Evolutionary conservation across 2,888 invertebrate genomes (phyloP), one percentile per base, ranked within the genome.

Genomic region (Caenorhabditis virilis): DNA sequence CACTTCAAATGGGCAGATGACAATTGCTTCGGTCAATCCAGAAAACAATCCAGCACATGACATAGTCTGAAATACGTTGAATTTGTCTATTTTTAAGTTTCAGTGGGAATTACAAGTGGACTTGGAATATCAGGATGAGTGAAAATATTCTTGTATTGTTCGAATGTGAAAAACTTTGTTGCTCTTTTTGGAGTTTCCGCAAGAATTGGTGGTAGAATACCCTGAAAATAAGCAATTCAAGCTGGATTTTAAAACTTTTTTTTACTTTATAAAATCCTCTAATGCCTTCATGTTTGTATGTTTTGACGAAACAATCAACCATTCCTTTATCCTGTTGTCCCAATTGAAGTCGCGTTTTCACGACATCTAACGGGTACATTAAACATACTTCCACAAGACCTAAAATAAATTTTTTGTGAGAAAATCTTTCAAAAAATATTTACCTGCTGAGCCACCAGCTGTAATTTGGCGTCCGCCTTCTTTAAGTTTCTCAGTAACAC

Each of bases 181-280:
- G 94, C 94, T 81, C 94, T 85, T 85, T 95, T 95, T 1, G 95
- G 95, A 1, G 94, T 95, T 86, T 95, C 95, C 9, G 92, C 93
- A 64, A 94, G 84, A 76, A 95, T 90, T 7, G 95, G 95, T 5
- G 94, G 95, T 71, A 94, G 77, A 72, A 95, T 91, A 64, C 95
- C 95, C 87, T 94, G 93, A 46, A 64, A 48, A 18, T 2, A 5
- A 3, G 13, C 13, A 18, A 25, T 48, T 13, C 13, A 20, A 47
- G 47, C 7, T 43, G 15, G 6, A 22, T 25, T 45, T n/a, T 7
- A 5, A 45, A 25, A 20, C 16, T 5, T n/a, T 23, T 22, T 26
- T 26, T 15, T 25, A 69, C 74, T 58, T 76, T 76, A 41, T 78
- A 78, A 45, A 79, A 78, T 5, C 78, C 78, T 7, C 50, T 54